These are phyloP conservation scores for Pangasius krempfi DNA, from an alignment of 2,797 vertebrate species.

Conservation along the genomic window DNA sequence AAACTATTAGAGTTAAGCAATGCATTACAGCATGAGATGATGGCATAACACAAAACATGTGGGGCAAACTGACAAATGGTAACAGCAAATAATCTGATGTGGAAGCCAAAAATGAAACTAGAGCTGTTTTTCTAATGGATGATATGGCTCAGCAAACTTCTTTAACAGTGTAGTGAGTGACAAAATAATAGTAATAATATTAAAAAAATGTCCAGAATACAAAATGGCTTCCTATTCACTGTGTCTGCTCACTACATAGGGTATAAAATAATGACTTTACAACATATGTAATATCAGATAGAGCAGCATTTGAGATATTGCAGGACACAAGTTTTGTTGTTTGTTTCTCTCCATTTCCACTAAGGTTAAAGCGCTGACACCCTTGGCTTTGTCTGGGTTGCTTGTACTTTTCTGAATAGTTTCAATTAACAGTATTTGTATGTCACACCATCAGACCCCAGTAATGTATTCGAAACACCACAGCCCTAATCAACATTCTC, in stretches of 20 bases:
- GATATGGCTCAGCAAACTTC: background rate
- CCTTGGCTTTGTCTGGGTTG: background rate
- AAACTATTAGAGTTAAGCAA: background rate
- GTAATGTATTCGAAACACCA: background rate
- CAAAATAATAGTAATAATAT: background rate
- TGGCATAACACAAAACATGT: background rate
- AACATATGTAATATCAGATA: background rate
- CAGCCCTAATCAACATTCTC: background rate
- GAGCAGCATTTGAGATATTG: background rate
- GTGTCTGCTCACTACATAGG: background rate
- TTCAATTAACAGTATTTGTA: background rate
- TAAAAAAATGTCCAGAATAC: background rate
- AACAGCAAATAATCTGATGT: background rate
- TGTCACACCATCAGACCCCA: background rate
- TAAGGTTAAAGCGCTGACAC: conserved; percentile 1
- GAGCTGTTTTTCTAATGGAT: background rate
- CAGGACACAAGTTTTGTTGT: background rate
- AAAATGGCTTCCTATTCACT: background rate
- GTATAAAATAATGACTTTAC: background rate
- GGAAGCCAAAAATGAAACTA: background rate
- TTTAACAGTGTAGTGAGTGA: background rate
- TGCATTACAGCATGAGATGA: background rate
- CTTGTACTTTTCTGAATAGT: background rate
- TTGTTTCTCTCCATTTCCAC: background rate
- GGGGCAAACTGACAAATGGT: background rate